Evolutionary conservation across 1,140 invertebrate species (phyloP).

Genomic region (Theocolax elegans): DNA sequence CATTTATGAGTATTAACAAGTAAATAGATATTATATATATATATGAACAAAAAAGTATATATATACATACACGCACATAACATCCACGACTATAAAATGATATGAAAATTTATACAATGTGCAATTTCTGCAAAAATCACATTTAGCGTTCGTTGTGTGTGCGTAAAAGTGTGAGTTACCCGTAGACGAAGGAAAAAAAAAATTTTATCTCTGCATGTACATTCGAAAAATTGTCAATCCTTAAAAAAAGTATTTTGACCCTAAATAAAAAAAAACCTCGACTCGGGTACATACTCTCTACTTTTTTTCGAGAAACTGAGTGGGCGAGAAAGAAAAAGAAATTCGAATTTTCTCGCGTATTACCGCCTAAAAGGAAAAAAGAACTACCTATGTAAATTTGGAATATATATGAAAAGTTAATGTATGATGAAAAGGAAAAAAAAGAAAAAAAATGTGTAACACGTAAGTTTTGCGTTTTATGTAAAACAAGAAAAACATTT

Average conservation of each 20-base stretch:
- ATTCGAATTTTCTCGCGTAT: not conserved
- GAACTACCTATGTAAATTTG: too few relatives aligned
- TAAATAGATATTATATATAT: too few relatives aligned
- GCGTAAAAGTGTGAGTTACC: not conserved
- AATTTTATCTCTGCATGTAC: too few relatives aligned
- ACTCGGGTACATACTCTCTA: too few relatives aligned
- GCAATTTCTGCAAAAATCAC: too few relatives aligned
- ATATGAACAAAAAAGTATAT: conserved; percentile 3
- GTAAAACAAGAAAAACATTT: not conserved
- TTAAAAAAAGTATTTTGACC: too few relatives aligned
- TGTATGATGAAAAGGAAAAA: too few relatives aligned
- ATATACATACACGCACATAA: not conserved
- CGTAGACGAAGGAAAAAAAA: not conserved
- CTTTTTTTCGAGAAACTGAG: conserved; percentile 12
- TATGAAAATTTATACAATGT: not conserved
- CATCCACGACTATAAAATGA: not conserved
- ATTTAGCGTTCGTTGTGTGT: not conserved
- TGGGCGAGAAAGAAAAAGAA: not conserved
- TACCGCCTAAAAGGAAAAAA: too few relatives aligned
- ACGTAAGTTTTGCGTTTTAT: not conserved
- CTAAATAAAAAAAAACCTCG: too few relatives aligned
- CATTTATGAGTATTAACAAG: conserved; percentile 20
- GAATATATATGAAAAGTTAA: too few relatives aligned
- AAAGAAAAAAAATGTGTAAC: too few relatives aligned
- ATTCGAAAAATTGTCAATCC: too few relatives aligned